Base-by-base conservation (phyloP, 2,888 invertebrate genomes). In the Rotaria magnacalcarata region DNA sequence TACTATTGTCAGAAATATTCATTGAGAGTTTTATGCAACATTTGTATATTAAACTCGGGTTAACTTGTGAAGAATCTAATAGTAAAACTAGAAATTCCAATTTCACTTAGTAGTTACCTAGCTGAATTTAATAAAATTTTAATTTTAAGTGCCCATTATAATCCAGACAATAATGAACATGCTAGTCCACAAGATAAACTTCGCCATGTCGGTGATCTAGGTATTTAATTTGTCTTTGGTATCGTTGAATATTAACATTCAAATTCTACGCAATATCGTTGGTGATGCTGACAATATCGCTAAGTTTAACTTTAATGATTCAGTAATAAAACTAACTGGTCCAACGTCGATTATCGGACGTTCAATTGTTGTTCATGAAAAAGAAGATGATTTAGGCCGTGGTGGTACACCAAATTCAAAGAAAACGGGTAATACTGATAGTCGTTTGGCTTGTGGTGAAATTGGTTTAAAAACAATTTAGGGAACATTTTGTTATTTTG, bases 111-210 rank as follows among this genome's bases (percentile, higher is more conserved):
- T 2, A 16, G 16, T 52, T 52, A 52, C 16, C 16, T 16, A 11
- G 4, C 14, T 52, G 16, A 52, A 16, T 14, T 16, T 52, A 16
- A 16, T 52, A 52, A 52, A 52, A 16, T 91, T 95, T 94, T n/a
- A 96, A 96, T 67, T 34, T 96, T 97, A 58, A 97, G 97, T 0
- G 92, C 95, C 0, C 97, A 97, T 92, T 97, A 95, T 92, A 97
- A 97, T 92, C 97, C 97, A 0, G 88, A 88, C 84, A 93, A 93
- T 88, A 93, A 93, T 89, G 94, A 94, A 0, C 97, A 97, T 90
- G 97, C 96, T 24, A 95, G 93, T 0, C 97, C 96, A 0, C 91
- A 91, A 47, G 93, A 94, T 87, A 88, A 88, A 75, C 92, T 93
- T 8, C 90, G 97, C 87, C 97, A 97, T 91, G 94, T 94, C 84